phyloP scores from a whole-genome alignment of 2,888 invertebrate species.

The Pogonocherus hispidulus region DNA sequence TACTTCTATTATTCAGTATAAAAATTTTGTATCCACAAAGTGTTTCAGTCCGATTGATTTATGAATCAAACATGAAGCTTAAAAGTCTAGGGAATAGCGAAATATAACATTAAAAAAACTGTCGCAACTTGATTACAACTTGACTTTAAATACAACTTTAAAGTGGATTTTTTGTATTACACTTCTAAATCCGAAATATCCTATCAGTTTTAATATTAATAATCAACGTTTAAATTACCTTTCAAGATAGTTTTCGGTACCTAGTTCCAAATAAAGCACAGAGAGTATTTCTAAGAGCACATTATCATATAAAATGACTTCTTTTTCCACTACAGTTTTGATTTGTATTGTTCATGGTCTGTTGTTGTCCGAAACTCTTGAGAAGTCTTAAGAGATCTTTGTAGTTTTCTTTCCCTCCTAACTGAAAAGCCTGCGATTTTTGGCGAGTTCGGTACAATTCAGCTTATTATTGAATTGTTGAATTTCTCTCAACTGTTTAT shows the following conservation, averaged over 20 bases:
- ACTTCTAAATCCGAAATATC: no score
- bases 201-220: no score
- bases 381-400: constrained; percentile 12
- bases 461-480: constrained; percentile 2
- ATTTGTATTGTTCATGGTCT: constrained; percentile 2
- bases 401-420: not conserved
- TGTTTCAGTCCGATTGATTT: not conserved
- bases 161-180: no score
- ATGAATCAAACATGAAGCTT: not conserved
- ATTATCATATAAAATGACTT: not conserved
- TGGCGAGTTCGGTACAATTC: constrained; percentile 1
- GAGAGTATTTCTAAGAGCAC: no score
- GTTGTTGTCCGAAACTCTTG: constrained; percentile 17
- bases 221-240: no score
- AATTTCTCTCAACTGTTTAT: not conserved
- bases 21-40: not conserved
- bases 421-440: constrained; percentile 8
- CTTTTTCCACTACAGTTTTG: constrained; percentile 4
- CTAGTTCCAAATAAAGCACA: no score
- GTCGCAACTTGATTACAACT: no score
- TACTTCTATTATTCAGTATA: constrained; percentile 7
- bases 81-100: not conserved
- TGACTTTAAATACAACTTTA: no score
- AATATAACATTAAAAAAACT: no score
- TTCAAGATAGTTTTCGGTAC: no score